phyloP scores from a whole-genome alignment of 2,797 vertebrate species.

The Danio tinwini region DNA sequence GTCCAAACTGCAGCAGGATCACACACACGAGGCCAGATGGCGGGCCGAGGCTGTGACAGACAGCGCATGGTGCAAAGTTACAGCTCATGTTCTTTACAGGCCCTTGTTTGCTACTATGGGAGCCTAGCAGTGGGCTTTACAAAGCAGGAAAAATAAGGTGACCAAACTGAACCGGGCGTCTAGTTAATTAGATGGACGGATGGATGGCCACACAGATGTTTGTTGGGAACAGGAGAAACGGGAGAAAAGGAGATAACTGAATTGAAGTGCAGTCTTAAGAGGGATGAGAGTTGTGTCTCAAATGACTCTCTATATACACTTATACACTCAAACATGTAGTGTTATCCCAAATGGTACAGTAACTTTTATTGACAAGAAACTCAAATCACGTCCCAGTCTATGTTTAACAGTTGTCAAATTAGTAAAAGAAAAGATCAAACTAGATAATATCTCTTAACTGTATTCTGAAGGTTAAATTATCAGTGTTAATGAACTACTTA shows the following conservation, averaged over 20 bases:
- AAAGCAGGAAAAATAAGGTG: not conserved
- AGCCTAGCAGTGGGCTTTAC: not conserved
- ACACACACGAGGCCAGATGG: conserved; percentile 50
- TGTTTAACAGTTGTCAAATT: too few relatives aligned
- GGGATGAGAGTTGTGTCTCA: too few relatives aligned
- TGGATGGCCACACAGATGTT: not conserved
- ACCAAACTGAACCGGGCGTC: conserved; percentile 1
- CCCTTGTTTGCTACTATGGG: not conserved
- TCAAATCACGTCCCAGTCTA: too few relatives aligned
- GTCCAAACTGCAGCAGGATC: conserved; percentile 33
- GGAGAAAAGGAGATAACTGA: not conserved
- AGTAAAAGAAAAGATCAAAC: too few relatives aligned
- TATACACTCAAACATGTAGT: too few relatives aligned
- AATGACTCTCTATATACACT: too few relatives aligned
- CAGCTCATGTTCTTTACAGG: conserved; percentile 22
- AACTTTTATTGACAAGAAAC: too few relatives aligned
- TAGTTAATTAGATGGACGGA: not conserved
- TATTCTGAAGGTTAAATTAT: too few relatives aligned
- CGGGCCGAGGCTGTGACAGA: conserved; percentile 10
- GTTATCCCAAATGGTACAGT: too few relatives aligned
- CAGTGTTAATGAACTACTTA: too few relatives aligned
- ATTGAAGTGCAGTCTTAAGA: too few relatives aligned
- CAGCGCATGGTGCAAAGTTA: not conserved
- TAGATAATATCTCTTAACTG: too few relatives aligned
- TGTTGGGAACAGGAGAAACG: not conserved